A percentile compares a stretch with the other conserved stretches of the same genome.
These are phyloP conservation scores for Tipula vernalis DNA, from an alignment of 2,888 invertebrate genomes.

Conservation along the genomic window DNA sequence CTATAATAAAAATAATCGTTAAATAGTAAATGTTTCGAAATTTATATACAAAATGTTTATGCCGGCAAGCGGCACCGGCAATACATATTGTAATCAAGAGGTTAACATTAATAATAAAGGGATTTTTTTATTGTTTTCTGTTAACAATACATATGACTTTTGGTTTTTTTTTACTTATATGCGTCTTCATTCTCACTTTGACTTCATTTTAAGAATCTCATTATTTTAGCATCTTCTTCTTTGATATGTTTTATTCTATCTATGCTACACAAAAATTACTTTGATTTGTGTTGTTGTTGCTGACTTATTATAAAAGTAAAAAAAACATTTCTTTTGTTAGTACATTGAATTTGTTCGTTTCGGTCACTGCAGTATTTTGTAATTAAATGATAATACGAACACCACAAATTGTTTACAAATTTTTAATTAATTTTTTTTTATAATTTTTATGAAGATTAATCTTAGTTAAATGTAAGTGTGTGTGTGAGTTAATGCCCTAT, in stretches of 20 bases:
- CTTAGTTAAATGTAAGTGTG: neutral
- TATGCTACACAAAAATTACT: neutral
- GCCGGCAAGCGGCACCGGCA: neutral
- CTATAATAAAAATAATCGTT: neutral
- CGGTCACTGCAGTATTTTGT: neutral
- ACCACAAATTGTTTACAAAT: neutral
- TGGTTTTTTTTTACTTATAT: neutral
- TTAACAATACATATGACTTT: neutral
- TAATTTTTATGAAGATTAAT: neutral
- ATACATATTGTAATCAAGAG: neutral
- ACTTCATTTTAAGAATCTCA: neutral
- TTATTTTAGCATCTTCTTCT: neutral
- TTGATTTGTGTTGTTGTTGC: neutral
- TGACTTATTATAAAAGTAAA: neutral
- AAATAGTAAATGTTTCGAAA: neutral
- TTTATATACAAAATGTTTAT: neutral
- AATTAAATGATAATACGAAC: neutral
- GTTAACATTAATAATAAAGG: neutral
- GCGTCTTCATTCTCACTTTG: neutral
- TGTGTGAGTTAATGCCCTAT: neutral
- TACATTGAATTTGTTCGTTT: neutral
- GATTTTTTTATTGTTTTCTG: neutral
- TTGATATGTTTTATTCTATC: neutral
- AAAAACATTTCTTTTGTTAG: neutral
- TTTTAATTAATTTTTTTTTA: neutral